These are phyloP conservation scores for Oreohelix idahoensis DNA, from an alignment of 1,140 invertebrate genomes.

Conservation along the genomic window DNA sequence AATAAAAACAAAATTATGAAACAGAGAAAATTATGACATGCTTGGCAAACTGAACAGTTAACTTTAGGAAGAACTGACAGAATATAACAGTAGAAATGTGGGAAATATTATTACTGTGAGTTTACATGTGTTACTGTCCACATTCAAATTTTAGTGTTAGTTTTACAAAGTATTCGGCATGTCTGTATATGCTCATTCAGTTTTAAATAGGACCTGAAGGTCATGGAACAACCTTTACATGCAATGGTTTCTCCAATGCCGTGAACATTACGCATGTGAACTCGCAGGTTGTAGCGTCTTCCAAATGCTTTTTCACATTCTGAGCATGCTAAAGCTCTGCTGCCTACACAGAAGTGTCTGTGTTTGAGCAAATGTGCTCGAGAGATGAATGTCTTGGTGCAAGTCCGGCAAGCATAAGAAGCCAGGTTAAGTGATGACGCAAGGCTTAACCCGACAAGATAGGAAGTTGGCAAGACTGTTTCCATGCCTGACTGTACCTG, in stretches of 20 bases:
- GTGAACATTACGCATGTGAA: slow-evolving; percentile 40
- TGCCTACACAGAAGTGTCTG: background rate
- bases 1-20: too few species aligned
- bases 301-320: slow-evolving; percentile 38
- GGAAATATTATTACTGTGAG: too few species aligned
- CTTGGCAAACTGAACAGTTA: background rate
- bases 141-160: background rate
- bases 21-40: background rate
- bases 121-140: background rate
- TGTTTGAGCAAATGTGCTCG: slow-evolving; percentile 2
- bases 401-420: background rate
- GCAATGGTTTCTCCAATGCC: slow-evolving; percentile 34
- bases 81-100: background rate
- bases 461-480: background rate
- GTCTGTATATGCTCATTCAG: slow-evolving; percentile 25
- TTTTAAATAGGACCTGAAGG: slow-evolving; percentile 24
- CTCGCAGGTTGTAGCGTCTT: slow-evolving; percentile 35
- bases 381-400: background rate
- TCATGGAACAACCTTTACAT: slow-evolving; percentile 5
- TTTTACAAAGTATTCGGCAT: background rate
- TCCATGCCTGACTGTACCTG: background rate
- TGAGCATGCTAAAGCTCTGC: slow-evolving; percentile 26
- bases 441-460: background rate
- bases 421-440: background rate
- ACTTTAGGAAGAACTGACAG: background rate